Evolutionary conservation across 2,888 invertebrate genomes (phyloP), one percentile per base, ranked within the genome.

Genomic region (Drosophila monieri): DNA sequence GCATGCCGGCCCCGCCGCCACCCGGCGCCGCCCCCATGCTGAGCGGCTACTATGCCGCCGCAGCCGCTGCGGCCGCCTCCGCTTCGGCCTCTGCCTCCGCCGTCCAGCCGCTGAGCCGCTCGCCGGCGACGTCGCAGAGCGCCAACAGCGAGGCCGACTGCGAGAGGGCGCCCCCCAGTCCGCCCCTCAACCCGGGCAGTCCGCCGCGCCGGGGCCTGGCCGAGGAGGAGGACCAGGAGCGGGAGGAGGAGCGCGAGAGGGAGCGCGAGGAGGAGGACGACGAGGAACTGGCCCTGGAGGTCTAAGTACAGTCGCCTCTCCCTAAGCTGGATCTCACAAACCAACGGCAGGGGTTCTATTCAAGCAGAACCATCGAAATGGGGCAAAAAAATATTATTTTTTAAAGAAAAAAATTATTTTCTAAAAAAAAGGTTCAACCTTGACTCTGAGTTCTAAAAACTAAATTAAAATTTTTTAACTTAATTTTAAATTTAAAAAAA

Each of bases 41-140:
- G 51, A 92, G 93, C 66, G 93, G 92, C 77, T 93, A 93, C 73
- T 94, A 94, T 88, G 92, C 92, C 93, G 79, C 88, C 35, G 76
- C 85, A 6, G 76, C 76, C 6, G 77, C 77, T 3, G 73, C 78
- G 6, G 70, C 77, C 18, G 67, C 73, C 12, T 64, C 64, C 1
- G 62, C 35, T 37, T 56, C 69, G 56, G 53, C 41, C 30, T 4
- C 18, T 47, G 35, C 25, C 21, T 23, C 44, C 44, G 5, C 10
- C 32, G 15, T 30, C 32, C 64, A 73, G 44, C 77, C 54, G 10
- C 73, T 69, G 8, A 83, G 78, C 49, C 85, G 86, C 9, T 83
- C 83, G n/a, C 83, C 83, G 2, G 84, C 85, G 12, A 83, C 81
- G 37, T 85, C 85, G 59, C 81, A 83, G 46, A 83, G 81, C 74